A percentile compares a stretch with the other conserved stretches of the same genome.
These are phyloP conservation scores for Euleptes europaea DNA, from an alignment of 2,113 vertebrate genomes.

Conservation along the genomic window DNA sequence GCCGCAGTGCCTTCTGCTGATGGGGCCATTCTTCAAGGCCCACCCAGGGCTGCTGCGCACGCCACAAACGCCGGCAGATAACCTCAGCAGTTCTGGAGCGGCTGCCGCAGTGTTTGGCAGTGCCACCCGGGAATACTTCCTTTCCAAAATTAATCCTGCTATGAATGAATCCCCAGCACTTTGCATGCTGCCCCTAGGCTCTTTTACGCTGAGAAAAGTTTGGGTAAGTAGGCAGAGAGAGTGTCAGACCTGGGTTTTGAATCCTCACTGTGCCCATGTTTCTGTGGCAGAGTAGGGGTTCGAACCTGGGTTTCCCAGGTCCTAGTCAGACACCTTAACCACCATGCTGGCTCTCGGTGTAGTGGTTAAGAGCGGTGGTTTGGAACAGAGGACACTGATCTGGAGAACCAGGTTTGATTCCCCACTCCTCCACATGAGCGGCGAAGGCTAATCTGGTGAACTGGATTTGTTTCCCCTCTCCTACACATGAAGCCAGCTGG, in stretches of 20 bases:
- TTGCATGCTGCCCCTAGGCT: conserved; percentile 45
- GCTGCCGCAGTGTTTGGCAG: conserved; percentile 15
- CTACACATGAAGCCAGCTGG: no score
- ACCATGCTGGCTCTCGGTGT: no score
- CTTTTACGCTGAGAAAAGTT: conserved; percentile 30
- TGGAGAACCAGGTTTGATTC: no score
- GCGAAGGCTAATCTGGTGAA: no score
- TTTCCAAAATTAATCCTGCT: conserved; percentile 61
- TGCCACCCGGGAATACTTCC: conserved; percentile 29
- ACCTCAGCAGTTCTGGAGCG: accelerated
- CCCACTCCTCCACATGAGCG: no score
- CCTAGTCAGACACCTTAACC: no score
- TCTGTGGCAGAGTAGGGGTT: no score
- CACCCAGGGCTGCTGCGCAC: accelerated
- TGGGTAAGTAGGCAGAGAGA: conserved; percentile 24
- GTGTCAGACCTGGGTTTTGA: neutral
- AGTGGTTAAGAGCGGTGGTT: no score
- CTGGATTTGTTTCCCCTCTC: no score
- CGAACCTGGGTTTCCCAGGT: no score
- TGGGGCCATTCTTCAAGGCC: neutral
- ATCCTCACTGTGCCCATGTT: no score
- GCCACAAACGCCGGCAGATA: neutral
- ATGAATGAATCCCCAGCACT: conserved; percentile 59
- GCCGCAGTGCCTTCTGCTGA: conserved; percentile 19
- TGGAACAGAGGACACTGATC: no score